These are phyloP conservation scores for Zaprionus ghesquierei DNA, from an alignment of 1,140 invertebrate genomes.

Conservation along the genomic window DNA sequence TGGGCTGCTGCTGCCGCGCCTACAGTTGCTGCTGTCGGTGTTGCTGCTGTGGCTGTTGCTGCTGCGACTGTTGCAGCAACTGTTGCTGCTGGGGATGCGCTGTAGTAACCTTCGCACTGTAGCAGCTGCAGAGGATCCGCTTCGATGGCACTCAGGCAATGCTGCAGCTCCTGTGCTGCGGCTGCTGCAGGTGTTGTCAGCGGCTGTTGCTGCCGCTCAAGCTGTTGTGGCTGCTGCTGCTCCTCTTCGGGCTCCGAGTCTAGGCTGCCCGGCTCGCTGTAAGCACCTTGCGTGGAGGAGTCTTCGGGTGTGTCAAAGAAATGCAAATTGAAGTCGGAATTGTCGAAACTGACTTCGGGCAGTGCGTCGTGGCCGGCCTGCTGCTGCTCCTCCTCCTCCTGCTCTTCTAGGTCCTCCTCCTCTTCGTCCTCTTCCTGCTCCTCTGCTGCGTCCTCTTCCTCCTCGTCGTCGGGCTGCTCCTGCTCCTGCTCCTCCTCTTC, in stretches of 20 bases:
- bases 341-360: slow-evolving; percentile 88
- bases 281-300: slow-evolving; percentile 86
- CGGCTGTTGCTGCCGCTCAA: slow-evolving; percentile 19
- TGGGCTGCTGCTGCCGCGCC: slow-evolving; percentile 48
- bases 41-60: slow-evolving; percentile 8
- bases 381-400: no score
- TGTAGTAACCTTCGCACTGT: slow-evolving; percentile 60
- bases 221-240: slow-evolving; percentile 18
- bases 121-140: slow-evolving; percentile 70
- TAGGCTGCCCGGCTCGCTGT: slow-evolving; percentile 87
- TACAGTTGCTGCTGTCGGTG: slow-evolving; percentile 14
- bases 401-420: slow-evolving; percentile 17
- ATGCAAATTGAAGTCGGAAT: slow-evolving; percentile 90
- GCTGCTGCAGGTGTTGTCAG: slow-evolving; percentile 9
- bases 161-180: slow-evolving; percentile 45
- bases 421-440: slow-evolving; percentile 31
- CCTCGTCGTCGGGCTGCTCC: slow-evolving; percentile 28
- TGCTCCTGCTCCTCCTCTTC: slow-evolving; percentile 33
- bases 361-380: slow-evolving; percentile 82
- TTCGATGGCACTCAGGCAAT: slow-evolving; percentile 74
- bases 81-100: background rate
- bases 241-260: slow-evolving; percentile 85
- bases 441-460: slow-evolving; percentile 13
- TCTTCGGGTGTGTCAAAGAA: slow-evolving; percentile 89
- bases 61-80: slow-evolving; percentile 19